A percentile compares a stretch with the other conserved stretches of the same genome.
These are phyloP conservation scores for Ciconia nigra DNA, from an alignment of 2,797 vertebrate species.

Conservation along the genomic window DNA sequence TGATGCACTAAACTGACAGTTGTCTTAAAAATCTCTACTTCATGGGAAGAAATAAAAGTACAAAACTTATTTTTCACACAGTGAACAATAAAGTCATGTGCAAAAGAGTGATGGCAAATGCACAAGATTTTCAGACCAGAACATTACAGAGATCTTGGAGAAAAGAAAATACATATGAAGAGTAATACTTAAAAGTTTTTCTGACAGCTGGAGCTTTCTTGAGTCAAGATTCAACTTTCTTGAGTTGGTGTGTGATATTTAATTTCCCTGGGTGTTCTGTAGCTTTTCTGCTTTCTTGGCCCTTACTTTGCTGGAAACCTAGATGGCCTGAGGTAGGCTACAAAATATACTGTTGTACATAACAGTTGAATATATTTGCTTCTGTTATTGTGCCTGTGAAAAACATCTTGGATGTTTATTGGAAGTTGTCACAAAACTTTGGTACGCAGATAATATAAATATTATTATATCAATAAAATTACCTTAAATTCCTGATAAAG, in stretches of 20 bases:
- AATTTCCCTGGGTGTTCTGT: neutral
- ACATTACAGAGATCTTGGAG: neutral
- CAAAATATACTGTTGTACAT: neutral
- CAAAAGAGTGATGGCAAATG: neutral
- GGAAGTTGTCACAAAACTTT: neutral
- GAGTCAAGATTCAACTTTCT: neutral
- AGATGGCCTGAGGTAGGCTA: neutral
- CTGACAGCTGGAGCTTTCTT: neutral
- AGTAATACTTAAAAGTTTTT: neutral
- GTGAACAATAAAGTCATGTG: neutral
- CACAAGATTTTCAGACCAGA: neutral
- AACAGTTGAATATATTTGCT: neutral
- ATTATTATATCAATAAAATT: neutral
- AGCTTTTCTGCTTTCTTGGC: neutral
- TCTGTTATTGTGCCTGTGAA: neutral
- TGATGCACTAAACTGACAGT: neutral
- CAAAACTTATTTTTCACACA: neutral
- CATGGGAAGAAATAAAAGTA: neutral
- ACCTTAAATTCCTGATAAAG: neutral
- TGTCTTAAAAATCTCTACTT: neutral
- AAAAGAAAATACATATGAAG: neutral
- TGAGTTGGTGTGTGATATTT: neutral
- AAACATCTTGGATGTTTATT: neutral
- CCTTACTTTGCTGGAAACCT: neutral
- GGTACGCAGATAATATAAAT: neutral